Percentiles rank a stretch among this genome's conserved stretches.
These are phyloP conservation scores for Crotalus helleri DNA, from an alignment of 2,113 vertebrate genomes.

Conservation along the genomic window DNA sequence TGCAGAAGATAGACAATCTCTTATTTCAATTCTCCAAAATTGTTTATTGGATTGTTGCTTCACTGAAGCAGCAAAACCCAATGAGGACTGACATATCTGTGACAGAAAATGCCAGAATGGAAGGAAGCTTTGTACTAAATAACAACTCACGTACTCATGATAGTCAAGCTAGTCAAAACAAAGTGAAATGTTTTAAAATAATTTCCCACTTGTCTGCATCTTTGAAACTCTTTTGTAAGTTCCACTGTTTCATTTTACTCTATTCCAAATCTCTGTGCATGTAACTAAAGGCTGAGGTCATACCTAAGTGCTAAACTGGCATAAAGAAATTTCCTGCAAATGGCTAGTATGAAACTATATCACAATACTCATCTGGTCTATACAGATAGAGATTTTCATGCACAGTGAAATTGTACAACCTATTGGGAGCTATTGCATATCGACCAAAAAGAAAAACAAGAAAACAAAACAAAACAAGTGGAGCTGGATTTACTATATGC, in stretches of 20 bases:
- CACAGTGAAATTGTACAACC: not conserved
- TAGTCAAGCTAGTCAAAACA: fast-evolving
- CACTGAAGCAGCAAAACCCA: not conserved
- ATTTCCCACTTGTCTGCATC: not conserved
- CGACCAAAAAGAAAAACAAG: not conserved
- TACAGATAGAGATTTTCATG: not conserved
- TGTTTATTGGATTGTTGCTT: not conserved
- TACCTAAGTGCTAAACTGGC: not conserved
- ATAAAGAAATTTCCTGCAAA: not conserved
- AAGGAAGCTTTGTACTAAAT: not conserved
- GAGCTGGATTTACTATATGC: not conserved
- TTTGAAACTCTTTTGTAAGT: not conserved
- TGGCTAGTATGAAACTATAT: not conserved
- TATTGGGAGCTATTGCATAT: not conserved
- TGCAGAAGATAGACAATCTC: not conserved
- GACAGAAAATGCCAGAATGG: constrained; percentile 9
- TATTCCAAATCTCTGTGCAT: not conserved
- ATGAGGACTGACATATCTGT: constrained; percentile 21
- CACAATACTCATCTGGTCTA: not conserved
- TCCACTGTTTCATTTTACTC: not conserved
- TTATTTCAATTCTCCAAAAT: not conserved
- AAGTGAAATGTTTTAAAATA: constrained; percentile 10
- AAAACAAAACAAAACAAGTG: not conserved
- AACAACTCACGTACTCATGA: not conserved
- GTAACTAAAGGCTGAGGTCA: not conserved